Evolutionary conservation across 1,140 invertebrate genomes (phyloP).

Genomic region (Leptonema lineaticorne): DNA sequence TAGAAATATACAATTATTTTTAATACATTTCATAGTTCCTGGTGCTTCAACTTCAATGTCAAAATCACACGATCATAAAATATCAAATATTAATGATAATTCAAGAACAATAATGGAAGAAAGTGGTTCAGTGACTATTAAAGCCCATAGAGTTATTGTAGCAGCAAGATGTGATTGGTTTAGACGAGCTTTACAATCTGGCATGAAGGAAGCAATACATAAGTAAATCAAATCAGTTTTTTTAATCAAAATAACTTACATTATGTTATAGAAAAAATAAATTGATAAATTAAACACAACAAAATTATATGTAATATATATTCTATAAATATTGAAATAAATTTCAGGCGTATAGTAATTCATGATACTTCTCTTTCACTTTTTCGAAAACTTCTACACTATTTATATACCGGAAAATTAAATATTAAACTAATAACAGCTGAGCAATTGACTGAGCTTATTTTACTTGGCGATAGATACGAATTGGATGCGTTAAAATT

Average conservation of each 20-base stretch:
- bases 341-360: conserved; percentile 61
- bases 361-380: conserved; percentile 62
- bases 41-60: background rate
- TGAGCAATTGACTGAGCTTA: conserved; percentile 63
- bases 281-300: background rate
- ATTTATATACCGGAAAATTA: conserved; percentile 61
- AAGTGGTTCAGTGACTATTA: conserved; percentile 42
- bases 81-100: background rate
- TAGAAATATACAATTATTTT: too few relatives aligned
- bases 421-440: conserved; percentile 47
- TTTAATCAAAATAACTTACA: background rate
- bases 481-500: conserved; percentile 48
- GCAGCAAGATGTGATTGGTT: conserved; percentile 69
- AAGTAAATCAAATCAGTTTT: conserved; percentile 51
- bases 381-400: conserved; percentile 61
- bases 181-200: conserved; percentile 62
- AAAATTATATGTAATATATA: background rate
- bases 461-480: conserved; percentile 56
- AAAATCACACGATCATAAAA: background rate
- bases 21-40: background rate
- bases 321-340: background rate
- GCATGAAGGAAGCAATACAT: conserved; percentile 68
- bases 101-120: conserved; percentile 13
- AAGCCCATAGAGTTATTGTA: conserved; percentile 64
- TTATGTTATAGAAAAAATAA: background rate